Evolutionary conservation across 2,797 vertebrate genomes (phyloP), one percentile per base, ranked within the genome.

Genomic region (Macropus fuliginosus): DNA sequence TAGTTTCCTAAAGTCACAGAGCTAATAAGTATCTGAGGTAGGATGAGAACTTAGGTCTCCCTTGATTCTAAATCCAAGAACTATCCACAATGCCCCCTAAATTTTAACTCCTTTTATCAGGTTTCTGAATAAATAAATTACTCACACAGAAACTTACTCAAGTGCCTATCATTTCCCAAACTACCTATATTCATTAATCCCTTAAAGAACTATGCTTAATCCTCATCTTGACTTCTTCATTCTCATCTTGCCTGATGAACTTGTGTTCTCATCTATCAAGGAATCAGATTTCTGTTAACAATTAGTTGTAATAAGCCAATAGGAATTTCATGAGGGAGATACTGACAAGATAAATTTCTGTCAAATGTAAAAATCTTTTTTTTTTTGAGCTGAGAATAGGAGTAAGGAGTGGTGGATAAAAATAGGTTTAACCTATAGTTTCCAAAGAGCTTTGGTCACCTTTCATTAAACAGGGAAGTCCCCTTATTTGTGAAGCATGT

Each of bases 221-320:
- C 40, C 8, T 46, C 28, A 13, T 59, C 18, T n/a, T 18, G 24
- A 24, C 2, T 50, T 54, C 31, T 74, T 62, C 56, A 59, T 24
- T 81, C 40, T 93, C 12, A 54, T 40, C 29, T 90, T 90, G 12
- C 50, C 27, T 50, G 27, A 14, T 52, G 10, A 62, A 24, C 50
- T 66, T 55, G 4, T n/a, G 55, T 59, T 27, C 59, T 57, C 57
- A n/a, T 56, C 16, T 14, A 27, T 40, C 34, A 13, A 27, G 28
- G 81, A 56, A 13, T 1, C 4, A 50, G 40, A 21, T 40, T 13
- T 50, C 31, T 59, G 21, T 56, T 40, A 4, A 27, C 16, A 29
- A 4, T 40, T 29, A 21, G 52, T 8, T 54, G 31, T 34, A 14
- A 0, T 10, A 21, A 1, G 34, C 0, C 29, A 4, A 1, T 14